Conservation (phyloP, 2,888 invertebrate genomes). For the Graphium colonna region DNA sequence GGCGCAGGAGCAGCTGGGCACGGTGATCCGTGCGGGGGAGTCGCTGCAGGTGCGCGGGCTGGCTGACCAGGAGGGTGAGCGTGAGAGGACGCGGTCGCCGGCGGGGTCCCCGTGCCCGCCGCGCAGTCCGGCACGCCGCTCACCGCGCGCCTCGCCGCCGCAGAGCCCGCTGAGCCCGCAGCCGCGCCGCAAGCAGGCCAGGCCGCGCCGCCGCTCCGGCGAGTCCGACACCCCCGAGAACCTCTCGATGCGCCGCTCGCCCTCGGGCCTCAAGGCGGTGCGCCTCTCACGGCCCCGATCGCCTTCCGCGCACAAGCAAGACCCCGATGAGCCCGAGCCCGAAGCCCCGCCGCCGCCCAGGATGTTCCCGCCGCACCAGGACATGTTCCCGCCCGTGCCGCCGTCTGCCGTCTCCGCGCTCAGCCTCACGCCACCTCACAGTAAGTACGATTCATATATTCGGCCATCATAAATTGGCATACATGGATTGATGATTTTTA, state of each 20-base stretch:
- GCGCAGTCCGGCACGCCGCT: slow-evolving; percentile 66
- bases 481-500: too few species aligned
- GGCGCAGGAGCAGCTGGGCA: slow-evolving; percentile 89
- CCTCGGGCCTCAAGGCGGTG: slow-evolving; percentile 63
- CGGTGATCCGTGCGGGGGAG: slow-evolving; percentile 92
- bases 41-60: slow-evolving; percentile 91
- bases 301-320: slow-evolving; percentile 61
- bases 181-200: slow-evolving; percentile 91
- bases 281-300: slow-evolving; percentile 58
- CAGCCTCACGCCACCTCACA: slow-evolving; percentile 90
- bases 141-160: slow-evolving; percentile 69
- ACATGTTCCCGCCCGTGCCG: slow-evolving; percentile 86
- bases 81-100: slow-evolving; percentile 55
- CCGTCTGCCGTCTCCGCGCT: slow-evolving; percentile 85
- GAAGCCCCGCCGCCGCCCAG: slow-evolving; percentile 80
- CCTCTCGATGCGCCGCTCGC: slow-evolving; percentile 80
- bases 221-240: slow-evolving; percentile 83
- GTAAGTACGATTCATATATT: slow-evolving; percentile 82
- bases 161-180: slow-evolving; percentile 87
- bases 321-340: slow-evolving; percentile 62
- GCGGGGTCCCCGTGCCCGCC: slow-evolving; percentile 63
- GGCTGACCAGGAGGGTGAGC: slow-evolving; percentile 82
- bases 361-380: slow-evolving; percentile 78
- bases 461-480: neutral
- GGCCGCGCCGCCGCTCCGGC: slow-evolving; percentile 91